Percentiles rank a stretch among this genome's conserved stretches.
Evolutionary conservation across 2,888 invertebrate genomes (phyloP).

Genomic region (Theodoxus fluviatilis): DNA sequence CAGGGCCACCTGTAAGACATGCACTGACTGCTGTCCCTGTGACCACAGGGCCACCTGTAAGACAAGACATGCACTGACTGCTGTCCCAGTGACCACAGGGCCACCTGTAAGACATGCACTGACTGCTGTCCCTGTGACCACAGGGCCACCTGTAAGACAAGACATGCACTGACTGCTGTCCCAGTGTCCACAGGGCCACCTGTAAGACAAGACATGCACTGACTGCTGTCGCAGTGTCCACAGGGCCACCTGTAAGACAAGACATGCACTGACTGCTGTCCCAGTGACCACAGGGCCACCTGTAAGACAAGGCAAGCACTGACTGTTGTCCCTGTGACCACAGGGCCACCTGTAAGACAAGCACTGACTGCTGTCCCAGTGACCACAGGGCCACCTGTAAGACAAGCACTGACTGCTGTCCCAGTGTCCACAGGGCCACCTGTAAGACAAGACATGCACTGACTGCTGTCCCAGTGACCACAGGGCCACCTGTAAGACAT

Average conservation of each 20-base stretch:
- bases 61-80: too few species aligned
- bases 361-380: constrained; percentile 90
- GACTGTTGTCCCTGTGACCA: constrained; percentile 94
- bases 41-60: constrained; percentile 84
- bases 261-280: too few species aligned
- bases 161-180: too few species aligned
- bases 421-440: constrained; percentile 91
- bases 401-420: too few species aligned
- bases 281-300: constrained; percentile 91
- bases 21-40: constrained; percentile 90
- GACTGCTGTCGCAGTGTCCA: constrained; percentile 94
- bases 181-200: constrained; percentile 91
- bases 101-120: constrained; percentile 72
- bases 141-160: constrained; percentile 76
- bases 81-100: constrained; percentile 94
- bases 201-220: too few species aligned
- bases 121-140: constrained; percentile 94
- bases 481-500: constrained; percentile 76
- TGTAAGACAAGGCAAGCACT: too few species aligned
- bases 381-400: constrained; percentile 84
- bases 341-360: constrained; percentile 76
- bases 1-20: constrained; percentile 76
- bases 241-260: constrained; percentile 76
- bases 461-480: constrained; percentile 94
- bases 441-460: too few species aligned